phyloP scores from a whole-genome alignment of 2,797 vertebrate species.

The Poecile montanus region DNA sequence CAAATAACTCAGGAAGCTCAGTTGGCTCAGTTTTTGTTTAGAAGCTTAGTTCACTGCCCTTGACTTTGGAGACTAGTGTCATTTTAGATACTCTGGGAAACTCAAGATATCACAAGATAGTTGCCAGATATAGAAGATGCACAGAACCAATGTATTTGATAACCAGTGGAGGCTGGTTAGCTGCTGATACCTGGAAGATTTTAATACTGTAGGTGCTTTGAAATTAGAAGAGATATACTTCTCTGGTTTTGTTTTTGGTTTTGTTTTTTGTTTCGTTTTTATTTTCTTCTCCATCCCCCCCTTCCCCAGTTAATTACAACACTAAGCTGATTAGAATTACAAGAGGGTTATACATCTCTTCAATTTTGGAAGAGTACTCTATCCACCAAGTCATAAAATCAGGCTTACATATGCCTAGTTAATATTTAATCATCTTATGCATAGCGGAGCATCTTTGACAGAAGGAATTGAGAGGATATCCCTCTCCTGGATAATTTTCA shows the following conservation, averaged over 20 bases:
- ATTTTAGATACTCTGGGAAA: background rate
- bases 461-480: background rate
- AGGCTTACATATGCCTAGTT: background rate
- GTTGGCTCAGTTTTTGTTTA: background rate
- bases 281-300: accelerated
- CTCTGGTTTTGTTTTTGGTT: accelerated
- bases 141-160: background rate
- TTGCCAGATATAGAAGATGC: background rate
- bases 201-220: background rate
- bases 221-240: background rate
- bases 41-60: background rate
- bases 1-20: background rate
- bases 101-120: background rate
- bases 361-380: background rate
- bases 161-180: background rate
- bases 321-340: background rate
- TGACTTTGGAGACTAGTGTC: background rate
- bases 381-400: background rate
- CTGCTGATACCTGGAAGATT: background rate
- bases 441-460: background rate
- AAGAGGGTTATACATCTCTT: background rate
- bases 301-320: background rate
- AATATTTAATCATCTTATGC: background rate
- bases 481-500: background rate
- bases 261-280: accelerated